phyloP scores from a whole-genome alignment of 2,797 vertebrate species.

The Xyrichtys novacula region DNA sequence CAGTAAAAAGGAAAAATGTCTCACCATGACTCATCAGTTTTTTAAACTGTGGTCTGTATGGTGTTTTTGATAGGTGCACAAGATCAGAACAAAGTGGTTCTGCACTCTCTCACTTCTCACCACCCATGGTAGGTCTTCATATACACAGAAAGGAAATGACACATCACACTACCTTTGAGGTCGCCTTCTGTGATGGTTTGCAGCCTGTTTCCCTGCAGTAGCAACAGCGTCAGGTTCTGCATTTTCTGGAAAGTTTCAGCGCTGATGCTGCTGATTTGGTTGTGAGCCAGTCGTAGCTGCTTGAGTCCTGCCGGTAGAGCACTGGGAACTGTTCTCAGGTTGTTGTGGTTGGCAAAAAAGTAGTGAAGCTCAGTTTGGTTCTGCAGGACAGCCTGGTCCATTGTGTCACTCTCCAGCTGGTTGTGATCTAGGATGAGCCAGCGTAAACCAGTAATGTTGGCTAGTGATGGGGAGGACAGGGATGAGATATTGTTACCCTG shows the following conservation, averaged over 20 bases:
- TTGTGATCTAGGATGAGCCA: constrained; percentile 87
- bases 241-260: constrained; percentile 73
- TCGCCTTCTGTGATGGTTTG: constrained; percentile 72
- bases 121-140: neutral
- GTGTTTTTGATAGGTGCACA: neutral
- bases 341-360: constrained; percentile 84
- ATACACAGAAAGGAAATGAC: constrained; percentile 37
- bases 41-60: too few species aligned
- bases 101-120: neutral
- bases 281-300: constrained; percentile 84
- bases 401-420: constrained; percentile 71
- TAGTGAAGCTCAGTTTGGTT: constrained; percentile 77
- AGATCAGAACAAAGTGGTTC: neutral
- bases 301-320: constrained; percentile 77
- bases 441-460: constrained; percentile 75
- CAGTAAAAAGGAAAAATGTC: neutral
- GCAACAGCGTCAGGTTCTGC: constrained; percentile 79
- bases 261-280: constrained; percentile 79
- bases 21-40: too few species aligned
- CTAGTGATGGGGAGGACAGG: constrained; percentile 64
- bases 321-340: constrained; percentile 75
- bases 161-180: constrained; percentile 73
- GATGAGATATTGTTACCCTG: constrained; percentile 82
- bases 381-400: constrained; percentile 61
- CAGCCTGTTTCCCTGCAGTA: constrained; percentile 85